Percentiles rank a stretch among this genome's conserved stretches.
phyloP scores from a whole-genome alignment of 2,888 invertebrate genomes.

The Drosophila nigricruria region DNA sequence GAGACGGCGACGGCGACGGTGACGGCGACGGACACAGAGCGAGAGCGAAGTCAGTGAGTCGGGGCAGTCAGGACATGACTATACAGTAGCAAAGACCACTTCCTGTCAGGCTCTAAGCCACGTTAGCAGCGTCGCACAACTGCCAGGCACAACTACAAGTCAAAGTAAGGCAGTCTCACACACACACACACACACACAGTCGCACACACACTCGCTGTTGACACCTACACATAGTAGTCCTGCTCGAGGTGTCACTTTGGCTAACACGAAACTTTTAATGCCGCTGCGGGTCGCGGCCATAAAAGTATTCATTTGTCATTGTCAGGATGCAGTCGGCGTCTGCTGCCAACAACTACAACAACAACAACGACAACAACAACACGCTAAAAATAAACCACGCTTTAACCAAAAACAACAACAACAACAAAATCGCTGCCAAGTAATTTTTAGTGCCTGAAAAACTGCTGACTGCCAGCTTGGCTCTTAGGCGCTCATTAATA shows the following conservation, averaged over 20 bases:
- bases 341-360: conserved; percentile 33
- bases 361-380: conserved; percentile 11
- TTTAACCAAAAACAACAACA: conserved; percentile 47
- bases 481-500: conserved; percentile 75
- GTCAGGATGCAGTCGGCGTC: conserved; percentile 70
- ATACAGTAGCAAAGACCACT: conserved; percentile 70
- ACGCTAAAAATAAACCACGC: conserved; percentile 44
- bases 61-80: conserved; percentile 61
- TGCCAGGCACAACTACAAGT: conserved; percentile 50
- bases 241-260: conserved; percentile 70
- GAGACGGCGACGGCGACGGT: not conserved
- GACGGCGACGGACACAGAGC: not conserved
- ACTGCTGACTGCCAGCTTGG: conserved; percentile 39
- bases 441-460: conserved; percentile 45
- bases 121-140: conserved; percentile 38
- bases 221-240: conserved; percentile 34
- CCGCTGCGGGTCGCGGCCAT: conserved; percentile 73
- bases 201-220: conserved; percentile 17
- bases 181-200: conserved; percentile 19
- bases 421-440: conserved; percentile 34
- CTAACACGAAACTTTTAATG: conserved; percentile 78
- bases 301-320: conserved; percentile 82
- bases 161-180: conserved; percentile 38
- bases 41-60: conserved; percentile 20
- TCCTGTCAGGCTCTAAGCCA: conserved; percentile 74